A percentile compares a stretch with the other conserved stretches of the same genome.
Conservation (phyloP, 1,140 invertebrate genomes). For the Caenorhabditis briggsae region DNA sequence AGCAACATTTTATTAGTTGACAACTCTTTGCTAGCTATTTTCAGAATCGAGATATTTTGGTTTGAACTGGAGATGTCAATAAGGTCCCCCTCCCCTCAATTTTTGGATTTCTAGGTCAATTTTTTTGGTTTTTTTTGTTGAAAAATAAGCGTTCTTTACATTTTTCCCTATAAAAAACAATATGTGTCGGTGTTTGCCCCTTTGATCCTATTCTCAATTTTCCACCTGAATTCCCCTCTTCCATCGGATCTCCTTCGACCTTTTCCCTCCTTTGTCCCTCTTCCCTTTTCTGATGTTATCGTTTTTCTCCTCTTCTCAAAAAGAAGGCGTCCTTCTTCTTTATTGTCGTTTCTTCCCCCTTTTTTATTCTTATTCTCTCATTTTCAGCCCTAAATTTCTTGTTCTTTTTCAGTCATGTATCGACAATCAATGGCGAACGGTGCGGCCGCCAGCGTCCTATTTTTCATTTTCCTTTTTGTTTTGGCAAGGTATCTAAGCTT, state of each 20-base stretch:
- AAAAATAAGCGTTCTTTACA: too few relatives aligned
- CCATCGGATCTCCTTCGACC: neutral
- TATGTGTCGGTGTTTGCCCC: neutral
- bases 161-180: too few relatives aligned
- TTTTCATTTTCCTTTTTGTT: constrained; percentile 62
- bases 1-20: too few relatives aligned
- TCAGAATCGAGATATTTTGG: too few relatives aligned
- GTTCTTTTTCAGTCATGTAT: constrained; percentile 55
- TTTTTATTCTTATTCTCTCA: constrained; percentile 18
- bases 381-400: neutral
- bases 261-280: constrained; percentile 15
- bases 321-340: neutral
- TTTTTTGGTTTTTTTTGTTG: too few relatives aligned
- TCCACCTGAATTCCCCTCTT: constrained; percentile 15
- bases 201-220: neutral
- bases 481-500: constrained; percentile 57
- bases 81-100: too few relatives aligned
- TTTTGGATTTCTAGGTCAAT: too few relatives aligned
- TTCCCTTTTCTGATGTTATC: neutral
- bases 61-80: too few relatives aligned
- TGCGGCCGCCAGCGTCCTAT: constrained; percentile 55
- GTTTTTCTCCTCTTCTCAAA: neutral
- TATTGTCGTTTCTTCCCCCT: neutral
- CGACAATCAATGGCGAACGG: constrained; percentile 61
- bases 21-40: too few relatives aligned